Evolutionary conservation across 2,888 invertebrate species (phyloP).

Genomic region (Pterostichus niger): DNA sequence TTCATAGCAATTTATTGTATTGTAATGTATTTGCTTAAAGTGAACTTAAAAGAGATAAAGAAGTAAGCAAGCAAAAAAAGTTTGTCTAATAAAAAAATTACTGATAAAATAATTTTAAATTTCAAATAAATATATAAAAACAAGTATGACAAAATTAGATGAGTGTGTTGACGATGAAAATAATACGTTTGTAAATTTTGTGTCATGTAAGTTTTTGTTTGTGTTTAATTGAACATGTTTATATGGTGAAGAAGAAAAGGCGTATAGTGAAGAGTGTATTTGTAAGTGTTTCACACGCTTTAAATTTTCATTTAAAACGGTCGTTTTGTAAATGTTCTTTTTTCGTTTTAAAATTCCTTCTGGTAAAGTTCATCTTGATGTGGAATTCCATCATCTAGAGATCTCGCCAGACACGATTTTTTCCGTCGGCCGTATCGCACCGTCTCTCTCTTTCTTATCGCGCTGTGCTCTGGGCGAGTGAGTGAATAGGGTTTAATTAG

Average conservation of each 20-base stretch:
- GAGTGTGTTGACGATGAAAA: no score
- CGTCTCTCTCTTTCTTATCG: constrained; percentile 32
- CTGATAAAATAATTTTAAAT: no score
- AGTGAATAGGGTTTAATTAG: constrained; percentile 67
- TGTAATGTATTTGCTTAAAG: no score
- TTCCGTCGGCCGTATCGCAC: constrained; percentile 54
- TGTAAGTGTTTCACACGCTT: constrained; percentile 56
- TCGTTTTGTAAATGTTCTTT: constrained; percentile 54
- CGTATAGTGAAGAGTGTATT: background rate
- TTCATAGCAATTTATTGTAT: no score
- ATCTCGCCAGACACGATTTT: constrained; percentile 56
- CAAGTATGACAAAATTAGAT: no score
- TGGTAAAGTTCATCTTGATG: constrained; percentile 66
- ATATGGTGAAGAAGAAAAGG: background rate
- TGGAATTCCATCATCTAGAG: constrained; percentile 63
- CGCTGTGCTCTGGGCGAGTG: constrained; percentile 12
- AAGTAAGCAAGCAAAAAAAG: no score
- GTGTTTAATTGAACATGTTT: background rate
- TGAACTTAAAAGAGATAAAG: no score
- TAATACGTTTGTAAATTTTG: no score
- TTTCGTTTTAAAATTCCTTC: constrained; percentile 62
- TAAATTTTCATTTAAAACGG: constrained; percentile 59
- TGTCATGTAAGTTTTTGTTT: background rate
- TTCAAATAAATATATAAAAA: no score
- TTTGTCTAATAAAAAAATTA: no score